Conservation (phyloP, 2,888 invertebrate species). For the Catocala sponsa region DNA sequence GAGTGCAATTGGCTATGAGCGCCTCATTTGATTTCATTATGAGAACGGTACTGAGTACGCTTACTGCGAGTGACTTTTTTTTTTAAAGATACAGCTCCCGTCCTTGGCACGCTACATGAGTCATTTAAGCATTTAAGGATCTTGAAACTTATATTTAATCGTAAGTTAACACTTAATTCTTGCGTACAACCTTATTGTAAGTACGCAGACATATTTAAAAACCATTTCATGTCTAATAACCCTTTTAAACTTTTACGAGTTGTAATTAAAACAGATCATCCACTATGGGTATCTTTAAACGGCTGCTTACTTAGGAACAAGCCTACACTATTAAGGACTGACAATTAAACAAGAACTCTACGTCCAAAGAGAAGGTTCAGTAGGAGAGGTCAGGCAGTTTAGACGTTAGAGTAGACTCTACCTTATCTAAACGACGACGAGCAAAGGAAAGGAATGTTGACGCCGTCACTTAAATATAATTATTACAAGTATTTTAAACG, state of each 20-base stretch:
- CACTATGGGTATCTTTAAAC: slow-evolving; percentile 41
- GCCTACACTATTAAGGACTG: slow-evolving; percentile 45
- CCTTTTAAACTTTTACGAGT: slow-evolving; percentile 38
- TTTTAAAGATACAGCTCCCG: no score
- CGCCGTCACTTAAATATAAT: slow-evolving; percentile 47
- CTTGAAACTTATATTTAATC: no score
- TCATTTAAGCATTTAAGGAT: no score
- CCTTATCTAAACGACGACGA: slow-evolving; percentile 55
- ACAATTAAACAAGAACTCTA: slow-evolving; percentile 1
- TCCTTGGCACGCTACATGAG: no score
- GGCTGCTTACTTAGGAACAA: slow-evolving; percentile 50
- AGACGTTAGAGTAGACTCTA: background rate
- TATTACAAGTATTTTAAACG: slow-evolving; percentile 50
- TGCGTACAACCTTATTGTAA: background rate
- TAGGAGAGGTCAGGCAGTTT: slow-evolving; percentile 7
- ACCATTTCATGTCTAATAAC: slow-evolving; percentile 15
- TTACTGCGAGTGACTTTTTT: no score
- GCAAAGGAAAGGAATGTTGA: slow-evolving; percentile 49
- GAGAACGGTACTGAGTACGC: no score
- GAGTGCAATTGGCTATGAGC: no score
- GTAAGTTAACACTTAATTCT: no score
- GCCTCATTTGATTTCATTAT: no score
- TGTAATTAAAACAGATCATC: slow-evolving; percentile 48
- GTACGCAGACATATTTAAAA: slow-evolving; percentile 13
- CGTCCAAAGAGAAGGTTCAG: background rate